Conservation (phyloP, 1,140 invertebrate species). For the Cepaea nemoralis region DNA sequence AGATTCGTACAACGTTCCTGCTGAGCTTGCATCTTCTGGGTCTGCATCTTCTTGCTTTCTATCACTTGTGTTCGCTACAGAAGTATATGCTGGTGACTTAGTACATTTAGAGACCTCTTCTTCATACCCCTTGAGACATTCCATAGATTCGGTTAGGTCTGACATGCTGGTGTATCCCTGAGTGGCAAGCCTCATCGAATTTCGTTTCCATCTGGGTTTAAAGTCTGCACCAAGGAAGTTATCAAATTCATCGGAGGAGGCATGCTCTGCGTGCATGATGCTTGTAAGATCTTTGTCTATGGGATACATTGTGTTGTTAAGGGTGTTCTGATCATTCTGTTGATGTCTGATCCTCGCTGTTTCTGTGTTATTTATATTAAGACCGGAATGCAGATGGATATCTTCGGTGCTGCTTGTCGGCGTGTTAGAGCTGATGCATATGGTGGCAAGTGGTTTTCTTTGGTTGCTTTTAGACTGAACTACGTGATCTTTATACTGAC, state of each 20-base stretch:
- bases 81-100: background rate
- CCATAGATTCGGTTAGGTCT: constrained; percentile 22
- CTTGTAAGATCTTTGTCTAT: background rate
- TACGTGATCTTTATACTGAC: background rate
- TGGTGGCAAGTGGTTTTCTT: background rate
- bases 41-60: background rate
- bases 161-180: constrained; percentile 34
- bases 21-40: background rate
- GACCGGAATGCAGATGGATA: background rate
- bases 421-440: background rate
- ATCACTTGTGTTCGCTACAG: background rate
- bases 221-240: background rate
- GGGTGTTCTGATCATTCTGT: background rate
- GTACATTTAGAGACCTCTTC: background rate
- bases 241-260: background rate
- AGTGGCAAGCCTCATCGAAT: constrained; percentile 28
- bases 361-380: too few relatives aligned
- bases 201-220: constrained; percentile 28
- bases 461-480: background rate
- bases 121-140: background rate
- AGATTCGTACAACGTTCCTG: too few relatives aligned
- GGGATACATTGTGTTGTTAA: background rate
- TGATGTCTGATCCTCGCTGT: background rate
- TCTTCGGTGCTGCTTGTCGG: background rate
- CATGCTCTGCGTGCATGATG: background rate